Evolutionary conservation across 2,888 invertebrate species (phyloP).

Genomic region (Encarsia formosa): DNA sequence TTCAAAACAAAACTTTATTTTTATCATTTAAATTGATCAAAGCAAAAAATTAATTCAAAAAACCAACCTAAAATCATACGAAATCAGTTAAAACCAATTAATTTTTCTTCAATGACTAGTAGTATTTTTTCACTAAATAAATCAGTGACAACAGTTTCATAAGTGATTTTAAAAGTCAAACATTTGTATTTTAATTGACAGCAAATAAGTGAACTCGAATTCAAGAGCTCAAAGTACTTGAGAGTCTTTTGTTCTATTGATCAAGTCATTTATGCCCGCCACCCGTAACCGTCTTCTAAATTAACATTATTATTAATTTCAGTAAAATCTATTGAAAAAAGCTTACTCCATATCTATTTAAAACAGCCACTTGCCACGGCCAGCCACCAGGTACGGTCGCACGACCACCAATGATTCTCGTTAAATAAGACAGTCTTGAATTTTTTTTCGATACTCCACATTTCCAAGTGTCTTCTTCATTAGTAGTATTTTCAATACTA

Average conservation of each 20-base stretch:
- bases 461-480: conserved; percentile 40
- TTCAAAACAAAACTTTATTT: too few relatives aligned
- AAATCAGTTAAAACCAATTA: not conserved
- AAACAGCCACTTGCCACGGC: conserved; percentile 93
- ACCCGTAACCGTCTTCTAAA: too few relatives aligned
- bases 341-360: conserved; percentile 76
- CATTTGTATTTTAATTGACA: too few relatives aligned
- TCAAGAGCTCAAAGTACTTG: too few relatives aligned
- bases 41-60: not conserved
- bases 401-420: conserved; percentile 83
- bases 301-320: too few relatives aligned
- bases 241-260: too few relatives aligned
- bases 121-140: too few relatives aligned
- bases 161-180: too few relatives aligned
- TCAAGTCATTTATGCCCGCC: too few relatives aligned
- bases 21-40: not conserved
- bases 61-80: not conserved
- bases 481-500: conserved; percentile 36
- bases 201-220: too few relatives aligned
- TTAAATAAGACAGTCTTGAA: conserved; percentile 43
- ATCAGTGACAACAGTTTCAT: too few relatives aligned
- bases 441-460: conserved; percentile 41
- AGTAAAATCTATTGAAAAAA: too few relatives aligned
- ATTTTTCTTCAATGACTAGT: not conserved
- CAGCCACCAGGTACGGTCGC: conserved; percentile 77